These are phyloP conservation scores for Megaceryle alcyon DNA, from an alignment of 2,797 vertebrate species.

Conservation along the genomic window DNA sequence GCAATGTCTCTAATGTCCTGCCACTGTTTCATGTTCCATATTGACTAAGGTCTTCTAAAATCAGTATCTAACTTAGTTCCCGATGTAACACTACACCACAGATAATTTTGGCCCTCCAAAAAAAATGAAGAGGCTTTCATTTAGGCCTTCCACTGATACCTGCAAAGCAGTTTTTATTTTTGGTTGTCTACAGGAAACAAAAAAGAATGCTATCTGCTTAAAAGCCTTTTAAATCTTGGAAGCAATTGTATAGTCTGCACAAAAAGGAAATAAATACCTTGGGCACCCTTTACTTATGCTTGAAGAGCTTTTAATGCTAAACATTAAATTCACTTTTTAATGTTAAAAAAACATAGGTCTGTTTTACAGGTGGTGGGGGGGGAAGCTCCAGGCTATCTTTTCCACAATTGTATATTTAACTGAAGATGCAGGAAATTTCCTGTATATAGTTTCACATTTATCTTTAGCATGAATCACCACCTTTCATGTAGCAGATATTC, in stretches of 20 bases:
- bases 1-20: neutral
- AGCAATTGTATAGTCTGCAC: neutral
- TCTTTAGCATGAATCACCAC: constrained; percentile 20
- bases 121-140: neutral
- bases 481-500: constrained; percentile 21
- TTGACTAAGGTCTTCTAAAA: neutral
- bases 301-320: neutral
- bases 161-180: neutral
- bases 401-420: constrained; percentile 5
- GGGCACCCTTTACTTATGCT: neutral
- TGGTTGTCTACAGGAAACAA: neutral
- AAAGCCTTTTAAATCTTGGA: constrained; percentile 15
- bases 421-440: neutral
- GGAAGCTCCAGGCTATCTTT: neutral
- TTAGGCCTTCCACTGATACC: neutral
- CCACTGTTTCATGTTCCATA: neutral
- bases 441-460: constrained; percentile 27
- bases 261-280: neutral
- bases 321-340: neutral
- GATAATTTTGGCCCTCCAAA: neutral
- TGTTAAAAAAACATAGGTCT: neutral
- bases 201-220: neutral
- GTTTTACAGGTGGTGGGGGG: neutral
- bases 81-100: neutral
- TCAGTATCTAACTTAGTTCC: neutral